Evolutionary conservation across 2,888 invertebrate genomes (phyloP), one percentile per base, ranked within the genome.

Genomic region (Chesias legatella): DNA sequence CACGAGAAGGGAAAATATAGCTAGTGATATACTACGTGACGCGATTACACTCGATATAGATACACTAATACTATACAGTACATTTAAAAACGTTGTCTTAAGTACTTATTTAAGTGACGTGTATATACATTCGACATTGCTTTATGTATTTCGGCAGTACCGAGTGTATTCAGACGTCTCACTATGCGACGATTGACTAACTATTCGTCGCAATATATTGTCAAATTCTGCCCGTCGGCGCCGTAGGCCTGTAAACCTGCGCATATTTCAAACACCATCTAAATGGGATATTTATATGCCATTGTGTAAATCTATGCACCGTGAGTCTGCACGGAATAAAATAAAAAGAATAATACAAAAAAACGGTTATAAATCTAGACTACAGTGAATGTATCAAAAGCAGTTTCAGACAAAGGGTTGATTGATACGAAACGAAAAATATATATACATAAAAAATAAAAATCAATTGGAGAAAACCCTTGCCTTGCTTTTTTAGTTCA

Each of bases 11-110:
- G 56, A 67, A 67, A 58, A 56, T 74, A 63, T 47, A 67, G 46
- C 72, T 74, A 74, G 57, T 61, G 54, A 61, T 67, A 66, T 51
- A 57, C 61, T 70, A 72, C 48, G 62, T 59, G 55, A 43, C 58
- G 51, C 58, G 48, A 58, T 65, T 60, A 68, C 66, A 59, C 58
- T 42, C 49, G 43, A 37, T 37, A 45, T 2, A 17, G 43, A 37
- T 37, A 45, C 3, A 17, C 13, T 17, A 40, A 13, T 33, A 33
- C 35, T 44, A 32, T 45, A 24, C 44, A n/a, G 33, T 39, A 17
- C 13, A 44, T 30, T 17, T 21, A 43, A n/a, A 9, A n/a, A 29
- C 29, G 23, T 28, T 28, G 27, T 5, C 17, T 42, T 33, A 43
- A 27, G 45, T 44, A 45, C 36, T 35, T 38, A 35, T 29, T 37